These are phyloP conservation scores for Macaca nemestrina DNA, from an alignment of 2,113 vertebrate genomes.

Conservation along the genomic window DNA sequence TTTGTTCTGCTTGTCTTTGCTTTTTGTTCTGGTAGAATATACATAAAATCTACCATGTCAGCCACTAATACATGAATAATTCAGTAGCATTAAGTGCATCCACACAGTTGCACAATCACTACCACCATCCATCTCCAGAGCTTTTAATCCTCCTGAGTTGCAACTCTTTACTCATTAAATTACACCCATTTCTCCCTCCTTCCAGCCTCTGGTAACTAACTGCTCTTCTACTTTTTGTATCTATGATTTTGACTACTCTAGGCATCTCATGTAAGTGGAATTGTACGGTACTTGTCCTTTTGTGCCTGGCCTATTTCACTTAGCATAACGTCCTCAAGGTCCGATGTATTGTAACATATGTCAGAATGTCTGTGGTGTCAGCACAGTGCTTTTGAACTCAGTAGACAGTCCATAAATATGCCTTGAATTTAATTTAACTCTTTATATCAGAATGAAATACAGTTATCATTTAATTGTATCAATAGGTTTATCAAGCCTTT, in stretches of 20 bases:
- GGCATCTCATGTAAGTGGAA: neutral
- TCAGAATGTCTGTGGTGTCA: neutral
- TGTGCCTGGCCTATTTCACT: neutral
- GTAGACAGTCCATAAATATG: neutral
- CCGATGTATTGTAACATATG: neutral
- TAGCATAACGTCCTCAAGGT: neutral
- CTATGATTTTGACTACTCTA: neutral
- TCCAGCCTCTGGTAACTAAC: neutral
- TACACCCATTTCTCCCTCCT: neutral
- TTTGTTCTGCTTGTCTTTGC: neutral
- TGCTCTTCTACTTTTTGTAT: neutral
- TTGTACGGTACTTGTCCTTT: neutral
- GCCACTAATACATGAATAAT: neutral
- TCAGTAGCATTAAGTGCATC: neutral
- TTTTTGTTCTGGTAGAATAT: neutral
- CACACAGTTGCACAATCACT: fast-evolving
- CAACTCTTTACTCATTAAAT: neutral
- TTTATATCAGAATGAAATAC: neutral
- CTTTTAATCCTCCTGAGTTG: neutral
- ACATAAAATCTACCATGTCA: neutral
- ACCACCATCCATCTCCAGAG: neutral
- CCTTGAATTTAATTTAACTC: neutral
- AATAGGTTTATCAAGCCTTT: neutral
- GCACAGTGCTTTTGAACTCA: neutral
- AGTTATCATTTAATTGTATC: neutral